Evolutionary conservation across 2,888 invertebrate genomes (phyloP), one percentile per base, ranked within the genome.

Genomic region (Megalurothrips usitatus): DNA sequence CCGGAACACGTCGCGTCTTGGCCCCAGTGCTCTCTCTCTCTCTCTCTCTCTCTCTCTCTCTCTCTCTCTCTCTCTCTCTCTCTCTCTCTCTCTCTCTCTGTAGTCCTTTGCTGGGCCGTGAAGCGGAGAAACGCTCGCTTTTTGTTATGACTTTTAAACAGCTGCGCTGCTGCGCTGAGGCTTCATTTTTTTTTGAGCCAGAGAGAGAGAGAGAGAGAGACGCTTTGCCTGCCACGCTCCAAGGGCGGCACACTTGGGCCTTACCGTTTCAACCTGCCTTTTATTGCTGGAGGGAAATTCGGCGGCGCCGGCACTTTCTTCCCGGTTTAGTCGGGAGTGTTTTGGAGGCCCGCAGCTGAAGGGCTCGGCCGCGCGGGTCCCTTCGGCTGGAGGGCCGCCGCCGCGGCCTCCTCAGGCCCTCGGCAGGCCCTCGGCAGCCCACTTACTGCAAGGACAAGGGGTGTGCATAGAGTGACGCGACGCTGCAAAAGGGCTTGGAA

Each of bases 221-320:
- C 58, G 58, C 58, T 58, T n/a, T 58, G 17, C 58, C 19, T 58
- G 58, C 68, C 68, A 75, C 68, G 68, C 68, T 75, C 26, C 68
- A 75, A 75, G 68, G 68, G 68, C 68, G 68, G 26, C 58, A 19
- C 34, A 43, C 34, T 43, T 43, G 34, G 34, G 34, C 34, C 34
- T 43, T 43, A 43, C 34, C 34, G 34, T 43, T 43, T 43, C 34
- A 43, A 43, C 34, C 34, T 6, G 34, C 34, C 34, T 43, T 43
- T 43, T 43, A 43, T 43, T 43, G 34, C 34, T 43, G 34, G 34
- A 43, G 34, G 34, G 34, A 43, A 43, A 43, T 43, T 43, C 34
- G 34, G 34, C 34, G 34, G 34, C 34, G 34, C 3, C 2, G 34
- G 34, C 2, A 43, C 34, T 43, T 43, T 43, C 34, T 43, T 43